These are phyloP conservation scores for Diorhabda sublineata DNA, from an alignment of 1,140 invertebrate genomes.

Conservation along the genomic window DNA sequence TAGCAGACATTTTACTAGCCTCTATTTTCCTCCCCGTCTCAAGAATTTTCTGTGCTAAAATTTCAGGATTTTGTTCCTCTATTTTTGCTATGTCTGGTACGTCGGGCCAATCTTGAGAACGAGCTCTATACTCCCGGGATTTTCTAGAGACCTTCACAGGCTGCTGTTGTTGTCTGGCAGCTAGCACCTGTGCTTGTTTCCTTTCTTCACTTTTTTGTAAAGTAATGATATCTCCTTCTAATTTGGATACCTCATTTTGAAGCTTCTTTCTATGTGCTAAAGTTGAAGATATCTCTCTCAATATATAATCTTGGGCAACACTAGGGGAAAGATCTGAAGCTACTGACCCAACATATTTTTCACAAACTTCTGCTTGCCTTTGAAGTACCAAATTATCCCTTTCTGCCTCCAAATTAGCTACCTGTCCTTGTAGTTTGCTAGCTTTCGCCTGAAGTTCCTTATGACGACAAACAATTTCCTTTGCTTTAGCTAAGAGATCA, in stretches of 20 bases:
- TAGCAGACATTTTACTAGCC: constrained; percentile 62
- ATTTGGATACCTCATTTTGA: constrained; percentile 68
- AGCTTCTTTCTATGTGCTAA: constrained; percentile 75
- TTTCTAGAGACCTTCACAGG: constrained; percentile 52
- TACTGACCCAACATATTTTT: constrained; percentile 56
- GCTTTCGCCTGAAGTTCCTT: constrained; percentile 86
- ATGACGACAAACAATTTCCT: constrained; percentile 87
- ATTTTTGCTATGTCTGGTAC: constrained; percentile 86
- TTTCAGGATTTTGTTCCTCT: constrained; percentile 85
- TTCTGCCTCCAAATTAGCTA: constrained; percentile 64
- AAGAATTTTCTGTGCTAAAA: constrained; percentile 82
- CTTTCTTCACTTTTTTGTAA: constrained; percentile 68
- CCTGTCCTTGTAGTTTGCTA: constrained; percentile 76
- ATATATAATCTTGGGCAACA: constrained; percentile 70
- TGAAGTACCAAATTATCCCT: constrained; percentile 64
- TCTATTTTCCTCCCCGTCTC: constrained; percentile 85
- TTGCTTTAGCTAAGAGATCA: constrained; percentile 83
- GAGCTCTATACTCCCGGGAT: constrained; percentile 65
- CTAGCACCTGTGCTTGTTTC: constrained; percentile 51
- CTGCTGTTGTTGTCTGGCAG: constrained; percentile 31
- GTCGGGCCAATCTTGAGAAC: constrained; percentile 86
- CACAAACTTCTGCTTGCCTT: constrained; percentile 64
- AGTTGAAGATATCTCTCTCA: constrained; percentile 80
- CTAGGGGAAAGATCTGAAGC: constrained; percentile 58
- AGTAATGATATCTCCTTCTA: constrained; percentile 69